Evolutionary conservation across 2,797 vertebrate genomes (phyloP).

Genomic region (Sciaenops ocellatus): DNA sequence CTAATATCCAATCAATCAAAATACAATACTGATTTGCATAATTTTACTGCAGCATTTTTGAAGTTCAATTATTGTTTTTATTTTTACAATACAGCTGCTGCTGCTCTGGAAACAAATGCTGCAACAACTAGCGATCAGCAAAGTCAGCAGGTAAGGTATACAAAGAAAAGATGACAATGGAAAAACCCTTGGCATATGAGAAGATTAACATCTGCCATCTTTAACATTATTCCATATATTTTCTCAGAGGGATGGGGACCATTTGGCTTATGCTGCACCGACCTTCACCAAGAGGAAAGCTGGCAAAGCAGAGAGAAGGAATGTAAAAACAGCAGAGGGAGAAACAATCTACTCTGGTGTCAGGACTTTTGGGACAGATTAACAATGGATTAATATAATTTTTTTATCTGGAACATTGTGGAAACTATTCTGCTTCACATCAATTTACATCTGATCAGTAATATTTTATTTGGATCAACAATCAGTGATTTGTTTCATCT

Average conservation of each 20-base stretch:
- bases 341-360: background rate
- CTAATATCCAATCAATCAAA: no score
- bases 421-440: no score
- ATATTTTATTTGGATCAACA: no score
- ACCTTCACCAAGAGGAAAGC: background rate
- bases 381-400: background rate
- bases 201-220: background rate
- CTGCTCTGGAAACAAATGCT: background rate
- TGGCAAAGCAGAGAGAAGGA: background rate
- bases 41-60: no score
- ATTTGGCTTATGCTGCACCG: background rate
- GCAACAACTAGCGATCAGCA: background rate
- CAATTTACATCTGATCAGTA: no score
- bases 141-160: constrained; percentile 9
- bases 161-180: background rate
- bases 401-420: no score
- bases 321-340: background rate
- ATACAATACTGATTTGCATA: no score
- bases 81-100: background rate
- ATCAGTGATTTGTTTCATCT: no score
- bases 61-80: no score
- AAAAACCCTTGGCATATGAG: no score
- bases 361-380: background rate
- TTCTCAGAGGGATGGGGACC: constrained; percentile 8
- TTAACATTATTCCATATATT: background rate